Percentiles rank a stretch among this genome's conserved stretches.
phyloP scores from a whole-genome alignment of 2,888 invertebrate genomes.

The Parascotia fuliginaria region DNA sequence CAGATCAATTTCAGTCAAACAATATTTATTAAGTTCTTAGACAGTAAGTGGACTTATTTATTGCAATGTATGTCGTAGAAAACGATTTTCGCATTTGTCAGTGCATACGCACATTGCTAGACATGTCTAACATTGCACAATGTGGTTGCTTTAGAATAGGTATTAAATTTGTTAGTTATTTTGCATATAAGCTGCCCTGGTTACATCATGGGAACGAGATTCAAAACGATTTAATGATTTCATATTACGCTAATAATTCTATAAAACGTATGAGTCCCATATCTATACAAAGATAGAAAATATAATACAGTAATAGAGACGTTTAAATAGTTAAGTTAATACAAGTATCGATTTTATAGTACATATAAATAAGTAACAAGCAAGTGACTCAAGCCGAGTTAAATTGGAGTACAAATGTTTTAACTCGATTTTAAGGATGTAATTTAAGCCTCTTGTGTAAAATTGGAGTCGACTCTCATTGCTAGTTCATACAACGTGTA shows the following conservation, averaged over 20 bases:
- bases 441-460: too few relatives aligned
- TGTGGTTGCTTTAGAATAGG: neutral
- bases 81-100: slow-evolving; percentile 5
- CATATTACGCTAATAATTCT: slow-evolving; percentile 30
- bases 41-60: slow-evolving; percentile 12
- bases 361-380: too few relatives aligned
- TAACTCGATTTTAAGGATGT: too few relatives aligned
- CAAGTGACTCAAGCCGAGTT: too few relatives aligned
- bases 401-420: too few relatives aligned
- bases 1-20: too few relatives aligned
- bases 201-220: slow-evolving; percentile 16
- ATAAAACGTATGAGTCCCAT: slow-evolving; percentile 1
- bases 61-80: neutral
- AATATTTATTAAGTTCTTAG: neutral
- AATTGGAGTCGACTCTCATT: too few relatives aligned
- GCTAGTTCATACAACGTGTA: too few relatives aligned
- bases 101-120: neutral
- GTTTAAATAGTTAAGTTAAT: too few relatives aligned
- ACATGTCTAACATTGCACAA: slow-evolving; percentile 5
- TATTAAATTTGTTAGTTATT: neutral
- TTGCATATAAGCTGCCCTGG: neutral
- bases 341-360: too few relatives aligned
- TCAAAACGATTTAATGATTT: slow-evolving; percentile 22
- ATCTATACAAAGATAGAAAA: too few relatives aligned
- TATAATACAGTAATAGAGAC: too few relatives aligned